Evolutionary conservation across 2,113 vertebrate species (phyloP).

Genomic region (Psammodynastes pulverulentus): DNA sequence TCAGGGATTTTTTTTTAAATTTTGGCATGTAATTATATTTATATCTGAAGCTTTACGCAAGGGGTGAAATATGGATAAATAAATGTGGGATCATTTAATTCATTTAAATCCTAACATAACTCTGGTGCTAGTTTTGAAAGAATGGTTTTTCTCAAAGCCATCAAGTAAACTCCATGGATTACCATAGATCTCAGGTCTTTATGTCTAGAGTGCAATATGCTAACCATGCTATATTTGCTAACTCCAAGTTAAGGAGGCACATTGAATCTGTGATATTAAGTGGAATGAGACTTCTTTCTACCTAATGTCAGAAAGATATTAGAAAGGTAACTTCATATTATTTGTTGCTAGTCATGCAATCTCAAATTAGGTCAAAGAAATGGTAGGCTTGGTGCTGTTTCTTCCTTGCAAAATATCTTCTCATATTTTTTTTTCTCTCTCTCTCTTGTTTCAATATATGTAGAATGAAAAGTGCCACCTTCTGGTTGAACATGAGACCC

Average conservation of each 20-base stretch:
- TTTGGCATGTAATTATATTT: neutral
- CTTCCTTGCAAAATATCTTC: neutral
- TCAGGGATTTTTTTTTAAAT: neutral
- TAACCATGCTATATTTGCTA: neutral
- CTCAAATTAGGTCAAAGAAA: neutral
- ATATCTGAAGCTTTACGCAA: neutral
- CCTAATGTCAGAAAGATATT: neutral
- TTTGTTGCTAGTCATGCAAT: neutral
- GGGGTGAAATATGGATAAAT: neutral
- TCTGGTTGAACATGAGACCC: slow-evolving; percentile 90
- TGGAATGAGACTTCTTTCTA: neutral
- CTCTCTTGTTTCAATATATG: slow-evolving; percentile 22
- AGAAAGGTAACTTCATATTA: neutral
- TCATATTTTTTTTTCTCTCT: neutral
- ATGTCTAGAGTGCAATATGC: neutral
- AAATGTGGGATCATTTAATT: neutral
- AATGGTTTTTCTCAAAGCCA: neutral
- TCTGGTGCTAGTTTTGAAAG: neutral
- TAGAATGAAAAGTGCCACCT: slow-evolving; percentile 98
- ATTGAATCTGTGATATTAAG: neutral
- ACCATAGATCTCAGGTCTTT: neutral
- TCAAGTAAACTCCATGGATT: neutral
- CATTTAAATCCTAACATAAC: neutral
- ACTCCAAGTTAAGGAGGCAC: neutral
- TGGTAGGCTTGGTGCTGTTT: neutral